phyloP scores from a whole-genome alignment of 2,113 vertebrate genomes.

The Varanus komodoensis region DNA sequence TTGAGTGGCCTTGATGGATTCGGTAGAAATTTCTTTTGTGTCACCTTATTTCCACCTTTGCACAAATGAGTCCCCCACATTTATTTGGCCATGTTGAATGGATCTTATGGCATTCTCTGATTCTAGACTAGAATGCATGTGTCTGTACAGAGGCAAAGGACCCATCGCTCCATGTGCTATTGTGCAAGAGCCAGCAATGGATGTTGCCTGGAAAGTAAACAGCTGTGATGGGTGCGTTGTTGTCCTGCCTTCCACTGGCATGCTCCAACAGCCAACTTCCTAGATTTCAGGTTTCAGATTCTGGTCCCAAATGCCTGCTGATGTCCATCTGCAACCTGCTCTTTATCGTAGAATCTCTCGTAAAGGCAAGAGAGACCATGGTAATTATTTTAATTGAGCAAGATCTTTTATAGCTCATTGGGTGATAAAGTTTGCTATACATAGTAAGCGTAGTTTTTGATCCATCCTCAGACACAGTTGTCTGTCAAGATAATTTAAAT shows the following conservation, averaged over 20 bases:
- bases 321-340: constrained; percentile 37
- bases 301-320: constrained; percentile 8
- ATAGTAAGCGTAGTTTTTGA: constrained; percentile 56
- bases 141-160: not conserved
- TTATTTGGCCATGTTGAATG: not conserved
- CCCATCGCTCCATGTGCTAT: not conserved
- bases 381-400: constrained; percentile 70
- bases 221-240: not conserved
- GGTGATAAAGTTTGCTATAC: constrained; percentile 60
- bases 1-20: not conserved
- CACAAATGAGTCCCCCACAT: not conserved
- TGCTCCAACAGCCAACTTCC: not conserved
- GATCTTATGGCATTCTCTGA: not conserved
- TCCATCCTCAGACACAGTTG: constrained; percentile 60
- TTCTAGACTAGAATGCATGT: not conserved
- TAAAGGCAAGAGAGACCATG: constrained; percentile 49
- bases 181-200: not conserved
- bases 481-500: constrained; percentile 66
- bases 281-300: constrained; percentile 27
- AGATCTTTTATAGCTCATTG: constrained; percentile 58
- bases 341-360: constrained; percentile 59
- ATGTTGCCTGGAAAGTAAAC: not conserved
- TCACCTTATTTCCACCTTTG: not conserved
- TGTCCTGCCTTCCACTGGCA: not conserved
- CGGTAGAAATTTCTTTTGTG: not conserved